phyloP scores from a whole-genome alignment of 2,113 vertebrate genomes.

The Sceloporus undulatus region DNA sequence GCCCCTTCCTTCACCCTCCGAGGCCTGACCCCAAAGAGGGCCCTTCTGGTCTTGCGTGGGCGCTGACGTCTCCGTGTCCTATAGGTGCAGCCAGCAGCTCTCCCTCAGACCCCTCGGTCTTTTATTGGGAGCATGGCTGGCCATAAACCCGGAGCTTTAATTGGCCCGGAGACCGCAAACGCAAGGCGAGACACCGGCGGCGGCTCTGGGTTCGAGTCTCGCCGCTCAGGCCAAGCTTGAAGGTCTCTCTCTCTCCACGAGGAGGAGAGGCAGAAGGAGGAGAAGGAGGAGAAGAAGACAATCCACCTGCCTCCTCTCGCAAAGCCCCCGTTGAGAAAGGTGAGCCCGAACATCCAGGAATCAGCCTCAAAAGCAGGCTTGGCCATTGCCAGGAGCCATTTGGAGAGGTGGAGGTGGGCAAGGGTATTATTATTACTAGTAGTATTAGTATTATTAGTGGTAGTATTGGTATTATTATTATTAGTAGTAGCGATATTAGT shows the following conservation, averaged over 20 bases:
- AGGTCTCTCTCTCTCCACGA: not conserved
- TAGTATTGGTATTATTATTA: too few relatives aligned
- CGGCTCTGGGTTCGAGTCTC: not conserved
- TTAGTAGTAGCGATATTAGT: too few relatives aligned
- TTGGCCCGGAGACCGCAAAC: conserved; percentile 79
- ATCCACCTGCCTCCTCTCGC: too few relatives aligned
- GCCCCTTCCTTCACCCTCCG: conserved; percentile 69
- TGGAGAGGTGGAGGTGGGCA: conserved; percentile 77
- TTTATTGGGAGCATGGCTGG: conserved; percentile 82
- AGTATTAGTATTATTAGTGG: too few relatives aligned
- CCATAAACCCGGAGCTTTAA: conserved; percentile 85
- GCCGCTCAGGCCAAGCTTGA: not conserved
- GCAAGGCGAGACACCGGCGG: too few relatives aligned
- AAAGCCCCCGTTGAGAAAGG: too few relatives aligned
- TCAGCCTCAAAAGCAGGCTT: too few relatives aligned
- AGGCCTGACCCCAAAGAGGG: conserved; percentile 72
- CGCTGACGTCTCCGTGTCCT: conserved; percentile 81
- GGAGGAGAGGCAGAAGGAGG: not conserved
- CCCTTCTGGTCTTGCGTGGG: conserved; percentile 73
- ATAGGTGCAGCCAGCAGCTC: conserved; percentile 84
- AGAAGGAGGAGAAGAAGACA: not conserved
- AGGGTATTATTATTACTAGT: not conserved
- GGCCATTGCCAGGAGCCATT: too few relatives aligned
- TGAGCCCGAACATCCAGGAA: too few relatives aligned
- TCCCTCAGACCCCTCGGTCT: conserved; percentile 80